Percentiles rank a stretch among this genome's conserved stretches.
Conservation (phyloP, 2,797 vertebrate species). For the Valencia hispanica region DNA sequence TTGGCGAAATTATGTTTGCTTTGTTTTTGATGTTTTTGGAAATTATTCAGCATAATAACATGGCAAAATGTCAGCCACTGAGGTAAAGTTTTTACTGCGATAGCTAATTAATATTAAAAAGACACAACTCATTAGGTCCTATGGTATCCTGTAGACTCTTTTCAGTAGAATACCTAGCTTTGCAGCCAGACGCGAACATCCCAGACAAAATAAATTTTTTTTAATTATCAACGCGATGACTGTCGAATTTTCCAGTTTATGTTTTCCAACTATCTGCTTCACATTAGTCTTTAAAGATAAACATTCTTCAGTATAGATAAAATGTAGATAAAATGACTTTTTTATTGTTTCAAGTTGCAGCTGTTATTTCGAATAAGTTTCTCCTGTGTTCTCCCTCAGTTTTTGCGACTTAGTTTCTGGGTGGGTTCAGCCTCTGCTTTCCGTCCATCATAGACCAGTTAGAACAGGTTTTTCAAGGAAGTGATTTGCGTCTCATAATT, state of each 20-base stretch:
- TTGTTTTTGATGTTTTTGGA: conserved; percentile 11
- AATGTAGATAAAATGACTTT: neutral
- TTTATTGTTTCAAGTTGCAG: neutral
- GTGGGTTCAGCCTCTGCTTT: conserved; percentile 86
- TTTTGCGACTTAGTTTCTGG: conserved; percentile 59
- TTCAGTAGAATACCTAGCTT: neutral
- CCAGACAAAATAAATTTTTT: neutral
- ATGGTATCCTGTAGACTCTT: neutral
- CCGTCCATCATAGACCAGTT: conserved; percentile 85
- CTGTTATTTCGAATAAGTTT: conserved; percentile 50
- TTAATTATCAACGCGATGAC: neutral
- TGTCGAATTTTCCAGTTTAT: neutral
- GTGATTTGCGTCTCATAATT: conserved; percentile 87
- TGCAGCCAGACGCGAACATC: neutral
- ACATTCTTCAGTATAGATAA: neutral
- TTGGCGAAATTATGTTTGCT: neutral
- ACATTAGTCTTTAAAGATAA: neutral
- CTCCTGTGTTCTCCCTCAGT: conserved; percentile 15
- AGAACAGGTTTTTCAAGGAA: conserved; percentile 89
- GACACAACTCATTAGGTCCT: neutral
- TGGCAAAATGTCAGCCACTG: conserved; percentile 3
- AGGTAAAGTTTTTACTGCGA: neutral
- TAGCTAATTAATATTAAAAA: neutral
- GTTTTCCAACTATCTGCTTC: neutral
- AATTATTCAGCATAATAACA: conserved; percentile 3